A percentile compares a stretch with the other conserved stretches of the same genome.
These are phyloP conservation scores for Campoplex nolae DNA, from an alignment of 2,888 invertebrate genomes.

Conservation along the genomic window DNA sequence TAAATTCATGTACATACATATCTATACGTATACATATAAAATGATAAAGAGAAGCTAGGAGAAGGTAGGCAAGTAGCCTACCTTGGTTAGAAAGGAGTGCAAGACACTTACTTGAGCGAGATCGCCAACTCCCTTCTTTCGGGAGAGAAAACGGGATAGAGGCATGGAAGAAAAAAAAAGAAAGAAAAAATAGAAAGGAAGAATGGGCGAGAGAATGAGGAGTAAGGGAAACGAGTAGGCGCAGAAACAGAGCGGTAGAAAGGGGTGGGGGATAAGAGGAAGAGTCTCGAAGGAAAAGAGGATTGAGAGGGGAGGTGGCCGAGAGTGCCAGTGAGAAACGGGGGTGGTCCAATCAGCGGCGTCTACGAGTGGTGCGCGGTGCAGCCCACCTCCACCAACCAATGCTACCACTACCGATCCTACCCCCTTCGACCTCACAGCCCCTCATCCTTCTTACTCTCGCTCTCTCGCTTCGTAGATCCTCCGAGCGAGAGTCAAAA, in stretches of 20 bases:
- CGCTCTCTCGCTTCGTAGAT: conserved; percentile 64
- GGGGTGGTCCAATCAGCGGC: conserved; percentile 84
- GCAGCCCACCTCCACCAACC: conserved; percentile 76
- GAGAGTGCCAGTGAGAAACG: conserved; percentile 74
- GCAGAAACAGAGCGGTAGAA: neutral
- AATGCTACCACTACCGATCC: conserved; percentile 69
- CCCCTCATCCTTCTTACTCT: conserved; percentile 76
- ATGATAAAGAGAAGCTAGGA: conserved; percentile 45
- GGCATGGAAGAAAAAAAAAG: conserved; percentile 10
- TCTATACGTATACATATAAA: neutral
- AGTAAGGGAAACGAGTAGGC: neutral
- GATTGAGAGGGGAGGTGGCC: conserved; percentile 76
- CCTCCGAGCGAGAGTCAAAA: conserved; percentile 65
- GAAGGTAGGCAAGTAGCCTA: conserved; percentile 53
- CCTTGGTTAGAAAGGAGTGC: conserved; percentile 45
- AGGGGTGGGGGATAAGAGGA: conserved; percentile 16
- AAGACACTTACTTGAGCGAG: conserved; percentile 32
- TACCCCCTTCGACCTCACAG: conserved; percentile 73
- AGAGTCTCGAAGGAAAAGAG: conserved; percentile 64
- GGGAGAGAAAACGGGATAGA: conserved; percentile 56
- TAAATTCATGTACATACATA: neutral
- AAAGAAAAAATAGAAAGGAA: conserved; percentile 68
- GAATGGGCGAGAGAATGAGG: conserved; percentile 62
- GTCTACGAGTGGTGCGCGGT: conserved; percentile 81
- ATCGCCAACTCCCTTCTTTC: conserved; percentile 64